Conservation (phyloP, 2,888 invertebrate genomes). For the Pocota personata region DNA sequence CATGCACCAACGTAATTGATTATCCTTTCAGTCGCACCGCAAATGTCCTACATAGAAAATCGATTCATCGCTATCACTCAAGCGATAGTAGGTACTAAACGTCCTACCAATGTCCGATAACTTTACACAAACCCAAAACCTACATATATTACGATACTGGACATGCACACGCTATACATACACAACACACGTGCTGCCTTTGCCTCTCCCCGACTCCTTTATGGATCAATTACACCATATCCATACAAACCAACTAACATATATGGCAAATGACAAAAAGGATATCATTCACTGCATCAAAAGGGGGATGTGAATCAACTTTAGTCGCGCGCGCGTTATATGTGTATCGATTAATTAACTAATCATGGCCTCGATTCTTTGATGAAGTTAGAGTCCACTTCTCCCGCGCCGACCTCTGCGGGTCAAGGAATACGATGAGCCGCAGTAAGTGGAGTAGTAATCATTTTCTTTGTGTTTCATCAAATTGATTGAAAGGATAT, state of each 20-base stretch:
- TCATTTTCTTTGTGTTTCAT: slow-evolving; percentile 69
- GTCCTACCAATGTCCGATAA: not conserved
- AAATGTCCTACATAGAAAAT: slow-evolving; percentile 36
- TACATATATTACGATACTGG: not conserved
- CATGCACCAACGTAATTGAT: not conserved
- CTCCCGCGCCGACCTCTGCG: slow-evolving; percentile 31
- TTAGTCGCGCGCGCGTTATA: slow-evolving; percentile 51
- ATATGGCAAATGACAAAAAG: slow-evolving; percentile 50
- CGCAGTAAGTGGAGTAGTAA: slow-evolving; percentile 18
- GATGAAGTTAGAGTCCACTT: slow-evolving; percentile 56
- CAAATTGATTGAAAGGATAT: slow-evolving; percentile 73
- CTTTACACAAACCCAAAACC: slow-evolving; percentile 7
- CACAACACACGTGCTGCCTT: slow-evolving; percentile 3
- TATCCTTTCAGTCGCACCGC: not conserved
- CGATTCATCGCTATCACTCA: slow-evolving; percentile 14
- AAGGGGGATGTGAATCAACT: slow-evolving; percentile 69
- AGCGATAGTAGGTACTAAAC: not conserved
- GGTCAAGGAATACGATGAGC: slow-evolving; percentile 64
- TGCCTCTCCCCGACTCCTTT: not conserved
- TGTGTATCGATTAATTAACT: slow-evolving; percentile 63
- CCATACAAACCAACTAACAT: slow-evolving; percentile 15
- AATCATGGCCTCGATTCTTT: slow-evolving; percentile 71
- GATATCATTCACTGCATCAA: slow-evolving; percentile 65
- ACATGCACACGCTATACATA: not conserved
- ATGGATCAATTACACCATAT: slow-evolving; percentile 48